phyloP scores from a whole-genome alignment of 2,797 vertebrate species.

The Cebuella pygmaea region DNA sequence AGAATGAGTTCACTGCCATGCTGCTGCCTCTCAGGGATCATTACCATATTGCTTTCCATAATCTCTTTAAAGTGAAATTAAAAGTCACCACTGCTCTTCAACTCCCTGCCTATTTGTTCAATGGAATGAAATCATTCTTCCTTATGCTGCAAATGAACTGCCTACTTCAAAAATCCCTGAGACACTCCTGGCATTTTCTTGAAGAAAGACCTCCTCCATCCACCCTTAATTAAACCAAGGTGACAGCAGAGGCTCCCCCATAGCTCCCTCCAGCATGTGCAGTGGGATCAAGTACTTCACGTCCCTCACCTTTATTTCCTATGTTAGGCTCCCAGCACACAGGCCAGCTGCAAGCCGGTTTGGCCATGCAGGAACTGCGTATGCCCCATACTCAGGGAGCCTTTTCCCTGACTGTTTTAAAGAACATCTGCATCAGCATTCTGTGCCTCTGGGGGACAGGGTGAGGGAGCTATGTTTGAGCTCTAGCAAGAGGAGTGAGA shows the following conservation, averaged over 20 bases:
- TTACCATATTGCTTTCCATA: conserved; percentile 66
- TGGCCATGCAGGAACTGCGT: neutral
- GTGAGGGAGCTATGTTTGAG: neutral
- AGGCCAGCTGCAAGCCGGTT: neutral
- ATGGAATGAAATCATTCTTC: conserved; percentile 61
- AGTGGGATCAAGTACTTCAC: neutral
- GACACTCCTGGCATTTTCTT: conserved; percentile 50
- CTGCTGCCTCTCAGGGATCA: conserved; percentile 60
- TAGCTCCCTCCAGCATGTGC: neutral
- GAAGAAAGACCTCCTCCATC: conserved; percentile 48
- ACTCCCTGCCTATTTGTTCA: conserved; percentile 68
- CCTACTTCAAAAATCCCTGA: conserved; percentile 62
- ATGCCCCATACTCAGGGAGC: neutral
- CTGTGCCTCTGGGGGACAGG: neutral
- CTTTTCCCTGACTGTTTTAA: neutral
- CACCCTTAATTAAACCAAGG: conserved; percentile 64
- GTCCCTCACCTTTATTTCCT: neutral
- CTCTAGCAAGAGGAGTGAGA: neutral
- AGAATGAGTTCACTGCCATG: neutral
- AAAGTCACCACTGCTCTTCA: conserved; percentile 72
- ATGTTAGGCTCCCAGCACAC: neutral
- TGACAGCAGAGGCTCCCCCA: neutral
- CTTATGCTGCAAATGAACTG: conserved; percentile 62
- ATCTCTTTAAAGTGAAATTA: conserved; percentile 75
- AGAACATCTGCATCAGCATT: neutral